Conservation (phyloP, 2,113 vertebrate genomes). For the Ageneiosus marmoratus region DNA sequence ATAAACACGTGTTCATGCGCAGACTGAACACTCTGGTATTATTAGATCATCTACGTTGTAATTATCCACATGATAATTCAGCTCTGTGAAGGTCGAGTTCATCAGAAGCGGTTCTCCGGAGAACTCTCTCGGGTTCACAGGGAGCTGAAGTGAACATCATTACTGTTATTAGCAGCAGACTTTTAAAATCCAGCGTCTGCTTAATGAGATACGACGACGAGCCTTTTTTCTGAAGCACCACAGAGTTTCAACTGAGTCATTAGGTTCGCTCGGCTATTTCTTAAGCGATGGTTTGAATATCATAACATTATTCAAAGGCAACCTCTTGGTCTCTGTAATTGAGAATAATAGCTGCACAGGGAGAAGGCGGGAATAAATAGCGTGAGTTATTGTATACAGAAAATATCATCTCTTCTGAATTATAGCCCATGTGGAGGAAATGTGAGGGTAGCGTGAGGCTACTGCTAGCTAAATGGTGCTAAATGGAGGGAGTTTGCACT, state of each 20-base stretch:
- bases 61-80: conserved; percentile 4
- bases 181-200: conserved; percentile 30
- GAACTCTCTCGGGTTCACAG: conserved; percentile 7
- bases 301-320: conserved; percentile 34
- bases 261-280: conserved; percentile 34
- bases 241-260: conserved; percentile 35
- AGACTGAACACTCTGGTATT: background rate
- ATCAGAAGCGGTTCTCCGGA: conserved; percentile 9
- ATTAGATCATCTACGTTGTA: background rate
- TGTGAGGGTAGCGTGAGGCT: conserved; percentile 24
- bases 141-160: conserved; percentile 30
- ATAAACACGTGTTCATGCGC: conserved; percentile 4
- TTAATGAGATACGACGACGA: conserved; percentile 54
- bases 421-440: conserved; percentile 33
- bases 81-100: conserved; percentile 10
- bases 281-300: conserved; percentile 33
- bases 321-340: conserved; percentile 44
- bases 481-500: conserved; percentile 40
- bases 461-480: conserved; percentile 34
- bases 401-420: conserved; percentile 23
- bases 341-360: conserved; percentile 38
- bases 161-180: conserved; percentile 47
- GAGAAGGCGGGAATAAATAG: conserved; percentile 12
- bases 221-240: conserved; percentile 43
- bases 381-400: conserved; percentile 24